Percentiles rank a stretch among this genome's conserved stretches.
Evolutionary conservation across 1,140 invertebrate species (phyloP).

Genomic region (Drosophila arawakana): DNA sequence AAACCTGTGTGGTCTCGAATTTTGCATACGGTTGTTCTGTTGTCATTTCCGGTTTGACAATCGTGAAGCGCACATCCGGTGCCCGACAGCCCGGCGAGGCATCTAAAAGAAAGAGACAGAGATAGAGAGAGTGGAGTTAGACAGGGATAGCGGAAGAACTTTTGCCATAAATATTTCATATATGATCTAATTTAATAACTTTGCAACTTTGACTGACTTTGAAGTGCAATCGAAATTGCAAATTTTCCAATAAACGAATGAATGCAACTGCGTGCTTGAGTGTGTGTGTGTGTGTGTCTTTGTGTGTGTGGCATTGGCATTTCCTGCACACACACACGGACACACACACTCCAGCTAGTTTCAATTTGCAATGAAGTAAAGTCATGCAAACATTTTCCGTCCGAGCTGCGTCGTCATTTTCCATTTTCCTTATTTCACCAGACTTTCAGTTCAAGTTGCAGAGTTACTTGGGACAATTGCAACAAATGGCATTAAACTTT

Average conservation of each 20-base stretch:
- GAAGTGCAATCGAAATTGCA: constrained; percentile 79
- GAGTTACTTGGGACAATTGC: constrained; percentile 20
- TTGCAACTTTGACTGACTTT: constrained; percentile 70
- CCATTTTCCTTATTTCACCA: constrained; percentile 31
- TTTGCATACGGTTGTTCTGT: constrained; percentile 83
- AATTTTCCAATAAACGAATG: constrained; percentile 55
- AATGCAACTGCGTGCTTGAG: not conserved
- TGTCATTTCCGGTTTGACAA: constrained; percentile 79
- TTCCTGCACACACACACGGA: constrained; percentile 34
- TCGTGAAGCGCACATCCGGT: constrained; percentile 83
- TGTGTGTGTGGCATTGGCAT: constrained; percentile 50
- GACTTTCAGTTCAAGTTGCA: constrained; percentile 26
- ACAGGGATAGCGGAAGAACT: constrained; percentile 29
- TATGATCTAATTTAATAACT: constrained; percentile 80
- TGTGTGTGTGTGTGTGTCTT: not conserved
- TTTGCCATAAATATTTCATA: constrained; percentile 78
- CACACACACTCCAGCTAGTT: constrained; percentile 50
- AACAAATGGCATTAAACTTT: constrained; percentile 37
- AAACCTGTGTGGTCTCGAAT: constrained; percentile 83
- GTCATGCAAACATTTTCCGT: constrained; percentile 67
- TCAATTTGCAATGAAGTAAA: constrained; percentile 67
- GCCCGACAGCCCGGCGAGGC: constrained; percentile 81
- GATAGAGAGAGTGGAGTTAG: constrained; percentile 6
- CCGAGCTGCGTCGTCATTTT: constrained; percentile 46
- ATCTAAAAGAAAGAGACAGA: constrained; percentile 58